Percentiles rank a stretch among this genome's conserved stretches.
These are phyloP conservation scores for Ophion slaviceki DNA, from an alignment of 2,888 invertebrate species.

Conservation along the genomic window DNA sequence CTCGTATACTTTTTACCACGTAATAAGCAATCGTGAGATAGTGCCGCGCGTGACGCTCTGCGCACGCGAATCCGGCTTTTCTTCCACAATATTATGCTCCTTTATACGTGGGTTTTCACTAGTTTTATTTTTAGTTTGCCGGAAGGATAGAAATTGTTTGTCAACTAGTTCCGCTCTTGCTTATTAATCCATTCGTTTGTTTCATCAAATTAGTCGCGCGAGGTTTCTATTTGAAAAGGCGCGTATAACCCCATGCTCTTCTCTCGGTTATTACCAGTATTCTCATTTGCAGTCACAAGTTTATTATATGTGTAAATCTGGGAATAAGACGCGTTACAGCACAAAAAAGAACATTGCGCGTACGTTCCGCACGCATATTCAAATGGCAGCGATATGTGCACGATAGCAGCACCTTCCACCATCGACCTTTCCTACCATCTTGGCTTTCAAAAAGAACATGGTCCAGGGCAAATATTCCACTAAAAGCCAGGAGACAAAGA, in stretches of 20 bases:
- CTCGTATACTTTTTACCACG: conserved; percentile 43
- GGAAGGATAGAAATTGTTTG: conserved; percentile 12
- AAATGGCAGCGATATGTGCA: too few relatives aligned
- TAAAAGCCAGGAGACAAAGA: too few relatives aligned
- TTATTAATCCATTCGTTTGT: conserved; percentile 30
- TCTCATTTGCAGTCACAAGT: too few relatives aligned
- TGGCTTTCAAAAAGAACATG: too few relatives aligned
- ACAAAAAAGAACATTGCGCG: too few relatives aligned
- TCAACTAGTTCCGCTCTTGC: not conserved
- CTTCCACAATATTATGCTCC: conserved; percentile 34
- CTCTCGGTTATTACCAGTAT: too few relatives aligned
- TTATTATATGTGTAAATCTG: too few relatives aligned
- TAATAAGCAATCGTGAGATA: conserved; percentile 64
- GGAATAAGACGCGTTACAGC: too few relatives aligned
- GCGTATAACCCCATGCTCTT: conserved; percentile 1
- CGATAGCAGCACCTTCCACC: too few relatives aligned
- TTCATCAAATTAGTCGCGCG: conserved; percentile 48
- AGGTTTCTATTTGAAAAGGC: not conserved
- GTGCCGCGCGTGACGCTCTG: conserved; percentile 33
- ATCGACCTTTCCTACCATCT: too few relatives aligned
- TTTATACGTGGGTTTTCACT: conserved; percentile 25
- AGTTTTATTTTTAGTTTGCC: conserved; percentile 34
- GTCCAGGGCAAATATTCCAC: too few relatives aligned
- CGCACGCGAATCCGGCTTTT: conserved; percentile 23
- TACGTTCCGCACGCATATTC: too few relatives aligned